phyloP scores from a whole-genome alignment of 2,113 vertebrate species.

The Phyllostomus discolor region DNA sequence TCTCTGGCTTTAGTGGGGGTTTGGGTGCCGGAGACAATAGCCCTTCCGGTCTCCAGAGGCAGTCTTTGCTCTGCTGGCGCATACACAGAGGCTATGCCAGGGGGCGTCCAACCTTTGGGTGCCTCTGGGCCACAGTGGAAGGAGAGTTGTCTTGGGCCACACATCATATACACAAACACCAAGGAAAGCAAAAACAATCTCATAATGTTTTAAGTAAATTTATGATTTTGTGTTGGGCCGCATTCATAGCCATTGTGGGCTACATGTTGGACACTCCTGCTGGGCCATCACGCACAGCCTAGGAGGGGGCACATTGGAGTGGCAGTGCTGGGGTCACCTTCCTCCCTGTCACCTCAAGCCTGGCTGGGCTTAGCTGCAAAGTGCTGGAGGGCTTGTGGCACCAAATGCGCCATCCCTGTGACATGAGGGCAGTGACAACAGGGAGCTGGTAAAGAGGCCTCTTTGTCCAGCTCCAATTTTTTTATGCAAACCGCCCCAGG shows the following conservation, averaged over 20 bases:
- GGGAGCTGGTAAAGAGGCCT: neutral
- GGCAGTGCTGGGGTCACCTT: neutral
- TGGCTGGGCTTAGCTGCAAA: neutral
- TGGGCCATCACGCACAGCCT: neutral
- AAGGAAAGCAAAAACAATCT: too few relatives aligned
- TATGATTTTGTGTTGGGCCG: too few relatives aligned
- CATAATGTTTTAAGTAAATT: too few relatives aligned
- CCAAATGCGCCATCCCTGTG: neutral
- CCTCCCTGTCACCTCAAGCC: neutral
- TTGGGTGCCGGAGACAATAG: too few relatives aligned
- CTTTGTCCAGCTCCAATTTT: constrained; percentile 33
- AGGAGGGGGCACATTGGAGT: rapidly evolving
- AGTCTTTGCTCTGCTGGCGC: neutral
- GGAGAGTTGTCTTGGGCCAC: too few relatives aligned
- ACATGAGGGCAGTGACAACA: neutral
- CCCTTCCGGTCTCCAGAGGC: too few relatives aligned
- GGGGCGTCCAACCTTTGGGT: too few relatives aligned
- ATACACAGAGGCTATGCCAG: too few relatives aligned
- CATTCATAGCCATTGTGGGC: too few relatives aligned
- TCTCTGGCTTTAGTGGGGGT: neutral
- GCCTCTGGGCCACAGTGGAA: too few relatives aligned
- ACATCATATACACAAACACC: too few relatives aligned
- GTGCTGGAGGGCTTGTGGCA: neutral
- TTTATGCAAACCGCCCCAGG: neutral
- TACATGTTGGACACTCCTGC: too few relatives aligned